Evolutionary conservation across 2,113 vertebrate species (phyloP).

Genomic region (Grallaria varia): DNA sequence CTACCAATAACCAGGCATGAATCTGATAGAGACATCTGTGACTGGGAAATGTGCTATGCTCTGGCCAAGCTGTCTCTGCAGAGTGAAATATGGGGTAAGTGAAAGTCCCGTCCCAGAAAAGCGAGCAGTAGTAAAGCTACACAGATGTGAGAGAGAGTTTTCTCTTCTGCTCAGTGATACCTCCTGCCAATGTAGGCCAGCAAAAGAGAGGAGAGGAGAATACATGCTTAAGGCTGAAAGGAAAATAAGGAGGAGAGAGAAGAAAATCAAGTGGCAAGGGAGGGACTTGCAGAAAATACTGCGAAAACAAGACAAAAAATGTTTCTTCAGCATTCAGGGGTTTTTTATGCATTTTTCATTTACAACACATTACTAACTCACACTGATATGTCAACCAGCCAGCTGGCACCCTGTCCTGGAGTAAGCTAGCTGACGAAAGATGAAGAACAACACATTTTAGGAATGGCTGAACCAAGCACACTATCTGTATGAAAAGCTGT

Average conservation of each 20-base stretch:
- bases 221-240: neutral
- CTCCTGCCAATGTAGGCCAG: neutral
- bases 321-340: neutral
- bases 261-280: neutral
- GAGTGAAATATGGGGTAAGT: slow-evolving; percentile 31
- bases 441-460: neutral
- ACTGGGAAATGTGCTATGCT: slow-evolving; percentile 10
- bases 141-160: neutral
- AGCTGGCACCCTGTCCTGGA: neutral
- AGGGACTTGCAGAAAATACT: neutral
- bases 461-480: neutral
- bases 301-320: neutral
- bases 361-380: neutral
- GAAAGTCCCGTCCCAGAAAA: slow-evolving; percentile 14
- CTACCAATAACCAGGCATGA: neutral
- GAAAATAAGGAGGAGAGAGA: neutral
- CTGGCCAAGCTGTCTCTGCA: slow-evolving; percentile 9
- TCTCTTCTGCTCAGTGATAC: neutral
- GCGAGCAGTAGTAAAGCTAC: neutral
- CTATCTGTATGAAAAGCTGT: neutral
- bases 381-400: neutral
- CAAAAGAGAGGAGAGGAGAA: neutral
- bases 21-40: neutral
- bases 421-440: neutral
- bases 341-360: neutral